phyloP scores from a whole-genome alignment of 2,797 vertebrate genomes.

The Alauda arvensis region DNA sequence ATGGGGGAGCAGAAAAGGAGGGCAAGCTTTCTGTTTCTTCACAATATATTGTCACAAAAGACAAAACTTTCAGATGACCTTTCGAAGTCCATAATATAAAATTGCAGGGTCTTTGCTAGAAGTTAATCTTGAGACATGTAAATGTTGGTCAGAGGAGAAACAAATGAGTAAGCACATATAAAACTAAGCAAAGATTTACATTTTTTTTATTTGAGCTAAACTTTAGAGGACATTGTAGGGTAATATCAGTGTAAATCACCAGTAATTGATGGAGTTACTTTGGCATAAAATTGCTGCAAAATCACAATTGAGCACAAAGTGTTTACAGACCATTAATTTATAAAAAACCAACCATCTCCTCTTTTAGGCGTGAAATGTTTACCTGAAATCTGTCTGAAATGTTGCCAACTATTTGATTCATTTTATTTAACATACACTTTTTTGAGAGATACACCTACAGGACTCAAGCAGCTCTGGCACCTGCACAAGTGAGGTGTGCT shows the following conservation, averaged over 20 bases:
- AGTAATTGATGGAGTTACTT: background rate
- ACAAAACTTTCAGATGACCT: background rate
- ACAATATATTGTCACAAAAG: background rate
- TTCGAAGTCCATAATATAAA: background rate
- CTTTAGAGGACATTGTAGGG: background rate
- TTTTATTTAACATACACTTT: background rate
- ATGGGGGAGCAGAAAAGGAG: background rate
- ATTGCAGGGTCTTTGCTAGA: background rate
- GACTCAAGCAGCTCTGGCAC: background rate
- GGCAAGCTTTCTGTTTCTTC: background rate
- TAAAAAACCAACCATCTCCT: background rate
- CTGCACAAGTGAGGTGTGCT: rapidly evolving
- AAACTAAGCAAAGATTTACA: background rate
- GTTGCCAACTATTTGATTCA: background rate
- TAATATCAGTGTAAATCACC: background rate
- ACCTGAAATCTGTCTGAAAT: conserved; percentile 4
- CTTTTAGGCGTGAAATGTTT: background rate
- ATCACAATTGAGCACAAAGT: background rate
- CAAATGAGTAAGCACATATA: background rate
- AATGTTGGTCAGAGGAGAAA: background rate
- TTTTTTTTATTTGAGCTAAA: background rate
- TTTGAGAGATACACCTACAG: background rate
- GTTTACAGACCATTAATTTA: background rate
- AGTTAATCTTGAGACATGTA: background rate
- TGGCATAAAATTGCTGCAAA: background rate